Base-by-base conservation (phyloP, 2,113 vertebrate genomes). In the Marmota monax region DNA sequence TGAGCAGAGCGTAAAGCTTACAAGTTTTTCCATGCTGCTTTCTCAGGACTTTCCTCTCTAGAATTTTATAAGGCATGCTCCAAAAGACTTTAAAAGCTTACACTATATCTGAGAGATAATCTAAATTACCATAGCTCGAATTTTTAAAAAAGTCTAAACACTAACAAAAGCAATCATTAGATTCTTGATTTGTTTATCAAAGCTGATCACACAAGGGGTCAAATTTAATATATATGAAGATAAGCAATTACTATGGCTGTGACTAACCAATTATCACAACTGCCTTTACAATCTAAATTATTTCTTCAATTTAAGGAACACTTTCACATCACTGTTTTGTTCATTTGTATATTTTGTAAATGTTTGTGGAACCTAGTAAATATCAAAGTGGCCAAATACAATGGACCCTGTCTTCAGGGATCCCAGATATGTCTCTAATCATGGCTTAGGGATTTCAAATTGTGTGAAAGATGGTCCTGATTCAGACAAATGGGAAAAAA, bases 211-310 rank as follows among this genome's bases (percentile, higher is more conserved):
- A 94, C 29, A 51, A 73, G 14, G n/a, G 0, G 51, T 79, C 89
- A 86, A 96, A 94, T 84, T 91, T 76, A 94, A 73, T 17, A 80
- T 11, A 76, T 13, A 73, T 48, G 37, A 96, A 95, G 70, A 80
- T 32, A 90, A 94, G 80, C 76, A 72, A 73, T 72, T 82, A 45
- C 11, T 63, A 51, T 39, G 56, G 32, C 79, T 97, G 32, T 42
- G 23, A 95, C 70, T 87, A 88, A 90, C 91, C 73, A 82, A 83
- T n/a, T 90, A 85, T 56, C 73, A 77, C 23, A 94, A 56, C 0
- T 39, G 56, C 90, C 67, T 73, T 34, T n/a, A 80, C 34, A 61
- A 67, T 39, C 39, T 86, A 48, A 93, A 95, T 73, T 63, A 58
- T 82, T 78, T 67, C 56, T 84, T 88, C 61, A 32, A 84, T 37